Base-by-base conservation (phyloP, 2,113 vertebrate genomes). In the Clinocottus analis region DNA sequence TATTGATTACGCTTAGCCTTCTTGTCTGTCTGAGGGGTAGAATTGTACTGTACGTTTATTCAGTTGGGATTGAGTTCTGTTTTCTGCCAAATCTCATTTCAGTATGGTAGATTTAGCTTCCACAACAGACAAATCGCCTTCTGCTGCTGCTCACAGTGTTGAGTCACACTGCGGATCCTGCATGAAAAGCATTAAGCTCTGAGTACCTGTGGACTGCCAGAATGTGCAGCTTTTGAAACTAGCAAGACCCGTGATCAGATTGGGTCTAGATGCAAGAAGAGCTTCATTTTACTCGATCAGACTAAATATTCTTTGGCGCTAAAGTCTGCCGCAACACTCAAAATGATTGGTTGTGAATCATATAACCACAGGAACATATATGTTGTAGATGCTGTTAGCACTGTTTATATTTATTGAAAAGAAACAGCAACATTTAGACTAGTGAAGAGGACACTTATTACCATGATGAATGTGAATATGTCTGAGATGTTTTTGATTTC, bases 191-290 rank as follows among this genome's bases (percentile, higher is more conserved):
- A 31, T 89, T 21, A 68, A 63, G 23, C 41, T 27, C 59, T 64
- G 82, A 61, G 72, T 90, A 65, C 90, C 93, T 16, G 81, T 33
- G 27, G 80, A 77, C 31, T 94, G 90, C 82, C 90, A 89, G 87
- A 85, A 83, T 0, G 12, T 87, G 51, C 75, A 91, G 61, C 10
- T 92, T 56, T 61, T 93, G 17, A 94, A 91, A 88, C 83, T 95
- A 68, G 78, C 88, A 0, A 93, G 88, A 76, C 92, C 93, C 2
- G 82, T 92, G 91, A 93, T 95, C 84, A 92, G 91, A 85, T 3
- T 73, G 2, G 41, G 17, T 68, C 74, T 47, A 21, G 19, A 66
- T 73, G 11, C 4, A 19, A 27, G 5, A 53, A 13, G 25, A 62
- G 14, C 23, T 19, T 45, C 61, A 56, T 70, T 35, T 27, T 35